Evolutionary conservation across 1,140 invertebrate species (phyloP).

Genomic region (Drosophila ohnishii): DNA sequence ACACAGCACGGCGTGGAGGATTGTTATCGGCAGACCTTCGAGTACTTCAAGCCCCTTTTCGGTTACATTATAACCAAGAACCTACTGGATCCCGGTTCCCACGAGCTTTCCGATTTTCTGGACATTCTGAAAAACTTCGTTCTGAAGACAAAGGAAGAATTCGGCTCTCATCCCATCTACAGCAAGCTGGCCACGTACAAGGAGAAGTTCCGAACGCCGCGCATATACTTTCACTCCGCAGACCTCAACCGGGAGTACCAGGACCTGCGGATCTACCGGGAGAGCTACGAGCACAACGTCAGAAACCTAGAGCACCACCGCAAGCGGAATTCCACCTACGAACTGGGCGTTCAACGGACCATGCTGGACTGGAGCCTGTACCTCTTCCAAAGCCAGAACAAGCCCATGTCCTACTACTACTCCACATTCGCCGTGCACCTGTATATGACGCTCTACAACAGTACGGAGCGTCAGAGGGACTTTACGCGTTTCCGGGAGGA

Average conservation of each 20-base stretch:
- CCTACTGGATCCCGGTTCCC: conserved; percentile 34
- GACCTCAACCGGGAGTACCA: conserved; percentile 64
- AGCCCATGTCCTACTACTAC: conserved; percentile 79
- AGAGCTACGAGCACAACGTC: conserved; percentile 77
- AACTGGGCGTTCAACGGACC: conserved; percentile 64
- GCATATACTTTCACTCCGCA: conserved; percentile 61
- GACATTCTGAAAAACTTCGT: conserved; percentile 56
- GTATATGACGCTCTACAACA: conserved; percentile 76
- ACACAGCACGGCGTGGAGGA: conserved; percentile 63
- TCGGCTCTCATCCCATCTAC: conserved; percentile 43
- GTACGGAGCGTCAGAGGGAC: conserved; percentile 58
- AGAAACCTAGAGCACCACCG: conserved; percentile 64
- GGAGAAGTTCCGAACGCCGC: conserved; percentile 64
- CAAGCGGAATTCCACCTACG: conserved; percentile 69
- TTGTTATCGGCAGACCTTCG: conserved; percentile 77
- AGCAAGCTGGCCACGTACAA: conserved; percentile 51
- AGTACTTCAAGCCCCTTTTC: conserved; percentile 75
- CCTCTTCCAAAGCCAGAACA: conserved; percentile 71
- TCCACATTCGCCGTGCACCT: conserved; percentile 73
- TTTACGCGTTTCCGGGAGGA: conserved; percentile 58
- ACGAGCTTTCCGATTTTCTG: conserved; percentile 63
- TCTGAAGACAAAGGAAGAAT: conserved; percentile 22
- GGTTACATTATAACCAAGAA: conserved; percentile 76
- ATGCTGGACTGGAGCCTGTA: conserved; percentile 80
- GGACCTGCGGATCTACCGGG: conserved; percentile 61